Percentiles rank a stretch among this genome's conserved stretches.
Evolutionary conservation across 2,888 invertebrate species (phyloP).

Genomic region (Cancer borealis): DNA sequence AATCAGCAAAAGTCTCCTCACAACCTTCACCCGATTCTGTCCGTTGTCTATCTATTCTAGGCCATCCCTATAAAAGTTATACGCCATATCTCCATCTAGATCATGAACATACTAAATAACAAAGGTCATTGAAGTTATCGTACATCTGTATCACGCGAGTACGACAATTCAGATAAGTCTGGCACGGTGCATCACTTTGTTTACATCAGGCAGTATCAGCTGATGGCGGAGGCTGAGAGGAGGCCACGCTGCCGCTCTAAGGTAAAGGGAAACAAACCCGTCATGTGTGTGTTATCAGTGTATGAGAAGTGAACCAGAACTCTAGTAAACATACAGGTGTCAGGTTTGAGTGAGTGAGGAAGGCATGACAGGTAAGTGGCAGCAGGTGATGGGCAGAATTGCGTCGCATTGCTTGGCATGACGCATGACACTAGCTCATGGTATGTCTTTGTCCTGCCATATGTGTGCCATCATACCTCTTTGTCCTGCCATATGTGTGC

Average conservation of each 20-base stretch:
- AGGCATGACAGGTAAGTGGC: not conserved
- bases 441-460: not conserved
- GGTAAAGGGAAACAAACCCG: slow-evolving; percentile 29
- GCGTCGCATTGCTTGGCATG: not conserved
- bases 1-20: too few species aligned
- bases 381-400: not conserved
- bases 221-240: slow-evolving; percentile 70
- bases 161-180: not conserved
- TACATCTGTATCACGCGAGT: not conserved
- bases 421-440: not conserved
- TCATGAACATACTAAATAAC: not conserved
- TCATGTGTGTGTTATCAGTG: not conserved
- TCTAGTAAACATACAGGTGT: not conserved
- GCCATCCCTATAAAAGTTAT: too few species aligned
- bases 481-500: not conserved
- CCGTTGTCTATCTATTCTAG: too few species aligned
- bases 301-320: not conserved
- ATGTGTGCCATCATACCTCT: not conserved
- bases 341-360: not conserved
- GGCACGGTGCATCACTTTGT: not conserved
- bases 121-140: not conserved
- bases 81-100: not conserved
- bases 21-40: too few species aligned
- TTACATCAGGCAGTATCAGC: slow-evolving; percentile 50
- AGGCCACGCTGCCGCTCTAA: slow-evolving; percentile 56